These are phyloP conservation scores for Riparia riparia DNA, from an alignment of 2,113 vertebrate genomes.

Conservation along the genomic window DNA sequence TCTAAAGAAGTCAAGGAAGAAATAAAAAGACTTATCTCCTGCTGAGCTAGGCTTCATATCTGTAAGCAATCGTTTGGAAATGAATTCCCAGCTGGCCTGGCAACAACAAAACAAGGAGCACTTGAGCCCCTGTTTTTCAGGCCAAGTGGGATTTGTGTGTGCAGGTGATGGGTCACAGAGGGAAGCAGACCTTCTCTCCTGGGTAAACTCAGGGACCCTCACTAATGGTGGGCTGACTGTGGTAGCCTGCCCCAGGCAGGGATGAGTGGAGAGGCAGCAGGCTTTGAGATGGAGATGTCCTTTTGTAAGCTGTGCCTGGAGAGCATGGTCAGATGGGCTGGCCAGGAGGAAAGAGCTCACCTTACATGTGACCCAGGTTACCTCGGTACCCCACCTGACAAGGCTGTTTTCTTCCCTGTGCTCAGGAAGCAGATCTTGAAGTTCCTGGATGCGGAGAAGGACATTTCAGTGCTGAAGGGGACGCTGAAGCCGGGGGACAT, in stretches of 20 bases:
- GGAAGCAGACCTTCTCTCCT: neutral
- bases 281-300: rapidly evolving
- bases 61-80: slow-evolving; percentile 38
- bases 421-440: slow-evolving; percentile 91
- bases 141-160: neutral
- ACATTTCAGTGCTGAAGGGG: slow-evolving; percentile 95
- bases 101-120: rapidly evolving
- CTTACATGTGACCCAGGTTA: rapidly evolving
- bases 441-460: slow-evolving; percentile 93
- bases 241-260: rapidly evolving
- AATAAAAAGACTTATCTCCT: slow-evolving; percentile 63
- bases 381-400: neutral
- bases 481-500: slow-evolving; percentile 91
- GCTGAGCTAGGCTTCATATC: slow-evolving; percentile 53
- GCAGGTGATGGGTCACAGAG: neutral
- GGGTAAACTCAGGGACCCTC: neutral
- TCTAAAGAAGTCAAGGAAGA: slow-evolving; percentile 59
- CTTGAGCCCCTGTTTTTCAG: neutral
- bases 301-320: neutral
- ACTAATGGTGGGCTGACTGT: neutral
- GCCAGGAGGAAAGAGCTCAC: neutral
- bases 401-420: neutral
- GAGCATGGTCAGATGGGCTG: neutral
- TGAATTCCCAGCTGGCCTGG: neutral
- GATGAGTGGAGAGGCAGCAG: neutral